phyloP scores from a whole-genome alignment of 2,888 invertebrate genomes.

The Drosophila melanosoma region DNA sequence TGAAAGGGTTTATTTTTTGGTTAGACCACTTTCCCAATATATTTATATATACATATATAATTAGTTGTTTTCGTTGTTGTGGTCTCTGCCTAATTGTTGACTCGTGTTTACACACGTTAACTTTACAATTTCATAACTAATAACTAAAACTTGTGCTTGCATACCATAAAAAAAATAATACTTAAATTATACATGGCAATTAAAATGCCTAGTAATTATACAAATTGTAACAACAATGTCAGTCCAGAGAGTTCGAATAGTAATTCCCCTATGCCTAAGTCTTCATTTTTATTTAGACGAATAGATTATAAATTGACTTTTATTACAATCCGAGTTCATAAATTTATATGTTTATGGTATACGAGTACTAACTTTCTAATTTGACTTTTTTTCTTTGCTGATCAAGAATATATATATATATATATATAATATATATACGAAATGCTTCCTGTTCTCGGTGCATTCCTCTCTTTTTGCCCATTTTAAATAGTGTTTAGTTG shows the following conservation, averaged over 20 bases:
- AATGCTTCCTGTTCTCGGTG: neutral
- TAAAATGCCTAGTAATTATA: neutral
- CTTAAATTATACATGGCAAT: neutral
- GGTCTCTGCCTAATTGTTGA: neutral
- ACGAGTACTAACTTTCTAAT: neutral
- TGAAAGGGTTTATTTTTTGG: no score
- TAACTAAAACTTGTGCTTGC: conserved; percentile 4
- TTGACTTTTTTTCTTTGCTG: neutral
- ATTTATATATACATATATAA: neutral
- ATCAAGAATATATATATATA: neutral
- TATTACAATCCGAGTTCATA: neutral
- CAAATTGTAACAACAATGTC: neutral
- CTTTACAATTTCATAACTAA: neutral
- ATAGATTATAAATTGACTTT: neutral
- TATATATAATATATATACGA: neutral
- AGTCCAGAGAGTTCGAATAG: neutral
- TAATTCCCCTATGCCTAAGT: neutral
- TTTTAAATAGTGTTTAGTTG: neutral
- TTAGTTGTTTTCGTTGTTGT: neutral
- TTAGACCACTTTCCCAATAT: neutral
- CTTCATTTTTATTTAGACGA: neutral
- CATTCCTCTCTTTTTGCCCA: neutral
- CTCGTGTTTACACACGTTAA: neutral
- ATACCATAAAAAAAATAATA: neutral
- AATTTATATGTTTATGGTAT: neutral